phyloP scores from a whole-genome alignment of 1,140 invertebrate genomes.

The Cryptotermes secundus region DNA sequence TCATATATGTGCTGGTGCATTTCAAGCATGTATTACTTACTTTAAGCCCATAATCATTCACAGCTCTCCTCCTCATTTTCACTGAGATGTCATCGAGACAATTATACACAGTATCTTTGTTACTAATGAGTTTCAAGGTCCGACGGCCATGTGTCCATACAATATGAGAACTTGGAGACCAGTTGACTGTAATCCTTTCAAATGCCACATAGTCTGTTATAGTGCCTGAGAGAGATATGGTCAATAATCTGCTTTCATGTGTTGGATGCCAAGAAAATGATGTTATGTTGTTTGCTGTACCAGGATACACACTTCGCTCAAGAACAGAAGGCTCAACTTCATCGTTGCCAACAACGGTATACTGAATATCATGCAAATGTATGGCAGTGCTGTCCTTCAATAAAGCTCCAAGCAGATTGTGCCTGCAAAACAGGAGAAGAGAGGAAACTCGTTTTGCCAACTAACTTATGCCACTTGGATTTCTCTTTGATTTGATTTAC shows the following conservation, averaged over 20 bases:
- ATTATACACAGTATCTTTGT: conserved; percentile 54
- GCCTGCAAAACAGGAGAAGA: conserved; percentile 48
- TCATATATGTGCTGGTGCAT: too few species aligned
- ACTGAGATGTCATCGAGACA: conserved; percentile 69
- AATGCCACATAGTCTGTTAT: conserved; percentile 72
- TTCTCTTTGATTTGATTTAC: too few species aligned
- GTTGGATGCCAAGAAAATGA: conserved; percentile 84
- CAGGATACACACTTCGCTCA: conserved; percentile 67
- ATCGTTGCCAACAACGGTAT: conserved; percentile 64
- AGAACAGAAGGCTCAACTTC: conserved; percentile 73
- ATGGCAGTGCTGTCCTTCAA: conserved; percentile 68
- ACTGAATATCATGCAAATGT: conserved; percentile 79
- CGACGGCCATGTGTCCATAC: conserved; percentile 74
- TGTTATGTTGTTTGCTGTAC: conserved; percentile 54
- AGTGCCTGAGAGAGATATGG: conserved; percentile 61
- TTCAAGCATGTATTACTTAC: conserved; percentile 46
- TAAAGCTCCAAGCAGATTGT: conserved; percentile 72
- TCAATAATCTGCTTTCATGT: conserved; percentile 73
- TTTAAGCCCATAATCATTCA: conserved; percentile 74
- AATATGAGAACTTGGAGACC: conserved; percentile 68
- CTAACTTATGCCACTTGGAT: not conserved
- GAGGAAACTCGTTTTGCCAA: not conserved
- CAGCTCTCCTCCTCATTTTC: conserved; percentile 69
- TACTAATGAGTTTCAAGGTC: conserved; percentile 61
- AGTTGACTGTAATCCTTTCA: conserved; percentile 80